These are phyloP conservation scores for Myxocyprinus asiaticus DNA, from an alignment of 2,113 vertebrate species.

Conservation along the genomic window DNA sequence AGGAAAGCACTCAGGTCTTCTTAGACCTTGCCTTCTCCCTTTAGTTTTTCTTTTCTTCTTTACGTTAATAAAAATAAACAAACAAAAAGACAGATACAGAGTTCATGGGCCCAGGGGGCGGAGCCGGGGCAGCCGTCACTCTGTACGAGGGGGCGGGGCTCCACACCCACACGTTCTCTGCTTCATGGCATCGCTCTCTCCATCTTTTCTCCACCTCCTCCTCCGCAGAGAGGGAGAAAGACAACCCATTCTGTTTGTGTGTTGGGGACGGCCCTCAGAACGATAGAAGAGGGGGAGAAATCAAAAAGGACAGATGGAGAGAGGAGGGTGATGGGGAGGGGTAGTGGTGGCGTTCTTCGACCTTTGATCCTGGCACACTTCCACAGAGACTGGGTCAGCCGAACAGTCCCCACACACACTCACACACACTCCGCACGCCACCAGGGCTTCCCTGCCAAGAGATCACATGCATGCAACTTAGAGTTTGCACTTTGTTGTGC, in stretches of 20 bases:
- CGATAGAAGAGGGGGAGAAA: conserved; percentile 6
- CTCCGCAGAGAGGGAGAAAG: conserved; percentile 19
- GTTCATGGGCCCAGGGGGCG: conserved; percentile 49
- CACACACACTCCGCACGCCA: conserved; percentile 42
- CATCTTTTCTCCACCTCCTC: conserved; percentile 15
- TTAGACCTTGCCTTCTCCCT: conserved; percentile 27
- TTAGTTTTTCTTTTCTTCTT: conserved; percentile 26
- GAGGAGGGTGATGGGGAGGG: conserved; percentile 19
- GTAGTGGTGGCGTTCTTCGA: conserved; percentile 50
- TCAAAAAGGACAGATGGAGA: conserved; percentile 18
- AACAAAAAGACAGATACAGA: conserved; percentile 48
- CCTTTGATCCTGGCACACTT: conserved; percentile 59
- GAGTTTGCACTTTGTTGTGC: too few species aligned
- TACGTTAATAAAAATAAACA: conserved; percentile 35
- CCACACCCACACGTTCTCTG: not conserved
- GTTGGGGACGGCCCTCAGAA: not conserved
- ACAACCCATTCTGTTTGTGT: conserved; percentile 4
- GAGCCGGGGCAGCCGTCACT: conserved; percentile 42
- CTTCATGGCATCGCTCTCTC: conserved; percentile 37
- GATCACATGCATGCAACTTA: not conserved
- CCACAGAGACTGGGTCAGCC: conserved; percentile 57
- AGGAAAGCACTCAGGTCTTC: not conserved
- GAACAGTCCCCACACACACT: conserved; percentile 53
- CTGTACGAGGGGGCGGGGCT: conserved; percentile 26
- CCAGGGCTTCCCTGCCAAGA: conserved; percentile 40